These are phyloP conservation scores for Onchidella celtica DNA, from an alignment of 2,888 invertebrate species.

Conservation along the genomic window DNA sequence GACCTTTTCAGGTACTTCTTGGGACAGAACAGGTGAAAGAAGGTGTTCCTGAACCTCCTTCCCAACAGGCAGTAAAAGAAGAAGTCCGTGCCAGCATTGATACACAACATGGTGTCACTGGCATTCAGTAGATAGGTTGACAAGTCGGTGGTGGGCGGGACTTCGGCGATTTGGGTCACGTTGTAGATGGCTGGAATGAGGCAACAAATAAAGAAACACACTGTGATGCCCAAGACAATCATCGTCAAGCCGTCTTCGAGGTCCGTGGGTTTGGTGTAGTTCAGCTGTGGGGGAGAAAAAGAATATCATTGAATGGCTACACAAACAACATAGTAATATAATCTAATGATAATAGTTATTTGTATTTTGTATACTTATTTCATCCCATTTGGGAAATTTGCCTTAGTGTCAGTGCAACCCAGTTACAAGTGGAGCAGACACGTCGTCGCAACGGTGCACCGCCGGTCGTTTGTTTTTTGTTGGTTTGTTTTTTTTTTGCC, in stretches of 20 bases:
- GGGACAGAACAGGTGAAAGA: conserved; percentile 51
- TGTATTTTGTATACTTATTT: no score
- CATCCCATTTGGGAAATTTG: no score
- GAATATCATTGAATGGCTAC: no score
- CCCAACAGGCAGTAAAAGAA: conserved; percentile 59
- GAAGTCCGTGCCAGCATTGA: conserved; percentile 58
- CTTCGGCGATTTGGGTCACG: conserved; percentile 48
- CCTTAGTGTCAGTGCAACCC: no score
- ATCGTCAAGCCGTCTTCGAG: conserved; percentile 54
- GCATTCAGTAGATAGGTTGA: conserved; percentile 49
- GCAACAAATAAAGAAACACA: conserved; percentile 58
- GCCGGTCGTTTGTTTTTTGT: no score
- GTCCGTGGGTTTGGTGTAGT: conserved; percentile 40
- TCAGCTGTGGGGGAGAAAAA: conserved; percentile 6
- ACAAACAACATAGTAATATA: no score
- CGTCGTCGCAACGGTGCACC: no score
- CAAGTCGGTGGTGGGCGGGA: conserved; percentile 24
- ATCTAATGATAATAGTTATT: no score
- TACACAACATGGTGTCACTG: conserved; percentile 55
- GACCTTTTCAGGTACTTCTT: conserved; percentile 23
- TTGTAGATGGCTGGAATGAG: conserved; percentile 55
- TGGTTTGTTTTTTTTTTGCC: no score
- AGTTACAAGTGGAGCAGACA: no score
- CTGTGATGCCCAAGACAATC: conserved; percentile 57
- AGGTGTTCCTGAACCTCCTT: conserved; percentile 51